Evolutionary conservation across 2,113 vertebrate genomes (phyloP).

Genomic region (Catagonus wagneri): DNA sequence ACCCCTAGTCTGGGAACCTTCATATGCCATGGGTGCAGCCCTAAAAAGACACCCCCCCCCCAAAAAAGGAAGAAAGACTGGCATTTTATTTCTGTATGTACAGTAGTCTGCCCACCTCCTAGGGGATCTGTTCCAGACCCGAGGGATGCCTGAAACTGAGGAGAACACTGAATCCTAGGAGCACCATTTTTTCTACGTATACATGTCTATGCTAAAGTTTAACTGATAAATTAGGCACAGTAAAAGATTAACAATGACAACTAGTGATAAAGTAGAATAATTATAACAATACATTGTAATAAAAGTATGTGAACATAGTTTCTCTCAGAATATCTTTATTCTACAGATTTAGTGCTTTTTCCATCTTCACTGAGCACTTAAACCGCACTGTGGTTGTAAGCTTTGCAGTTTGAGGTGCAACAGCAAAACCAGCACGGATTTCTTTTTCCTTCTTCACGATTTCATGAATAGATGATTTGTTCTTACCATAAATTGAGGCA

Average conservation of each 20-base stretch:
- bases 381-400: not conserved
- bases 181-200: too few relatives aligned
- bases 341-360: not conserved
- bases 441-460: not conserved
- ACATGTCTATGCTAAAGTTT: not conserved
- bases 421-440: not conserved
- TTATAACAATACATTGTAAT: not conserved
- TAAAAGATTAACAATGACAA: not conserved
- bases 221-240: not conserved
- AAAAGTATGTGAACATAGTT: not conserved
- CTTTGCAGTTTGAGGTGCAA: not conserved
- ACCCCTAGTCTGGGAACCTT: too few relatives aligned
- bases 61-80: not conserved
- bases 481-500: not conserved
- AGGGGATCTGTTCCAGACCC: not conserved
- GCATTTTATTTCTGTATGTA: not conserved
- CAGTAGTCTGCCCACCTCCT: not conserved
- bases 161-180: not conserved
- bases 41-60: too few relatives aligned
- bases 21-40: too few relatives aligned
- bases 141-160: not conserved
- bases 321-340: not conserved
- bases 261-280: not conserved
- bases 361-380: too few relatives aligned
- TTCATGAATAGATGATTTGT: not conserved